A percentile compares a stretch with the other conserved stretches of the same genome.
These are phyloP conservation scores for Congeria kusceri DNA, from an alignment of 2,888 invertebrate genomes.

Conservation along the genomic window DNA sequence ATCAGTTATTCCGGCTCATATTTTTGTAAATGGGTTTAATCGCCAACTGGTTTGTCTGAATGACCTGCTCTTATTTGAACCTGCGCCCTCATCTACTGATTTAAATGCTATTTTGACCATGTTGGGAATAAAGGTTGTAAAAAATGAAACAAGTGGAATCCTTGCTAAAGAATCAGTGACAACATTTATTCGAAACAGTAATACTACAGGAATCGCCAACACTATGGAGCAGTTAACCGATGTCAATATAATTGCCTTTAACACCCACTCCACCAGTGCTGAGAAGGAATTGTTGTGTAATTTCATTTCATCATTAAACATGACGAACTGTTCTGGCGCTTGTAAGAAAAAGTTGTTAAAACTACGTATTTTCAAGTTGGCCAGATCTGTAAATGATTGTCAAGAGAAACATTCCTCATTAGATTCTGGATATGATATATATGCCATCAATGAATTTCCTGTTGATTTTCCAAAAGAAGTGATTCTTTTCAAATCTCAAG, in stretches of 20 bases:
- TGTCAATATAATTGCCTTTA: no score
- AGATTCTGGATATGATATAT: constrained; percentile 3
- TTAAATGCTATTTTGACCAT: no score
- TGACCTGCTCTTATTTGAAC: background rate
- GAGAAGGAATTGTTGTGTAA: background rate
- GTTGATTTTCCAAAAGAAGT: constrained; percentile 15
- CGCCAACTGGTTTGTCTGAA: background rate
- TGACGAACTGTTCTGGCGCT: background rate
- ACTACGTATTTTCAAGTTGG: background rate
- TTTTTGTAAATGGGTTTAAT: background rate
- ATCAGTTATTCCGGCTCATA: background rate
- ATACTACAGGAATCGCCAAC: no score
- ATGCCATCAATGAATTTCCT: constrained; percentile 8
- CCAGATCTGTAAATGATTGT: background rate
- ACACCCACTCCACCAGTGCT: background rate
- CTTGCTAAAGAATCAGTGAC: no score
- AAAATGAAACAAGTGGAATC: no score
- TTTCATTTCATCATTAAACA: background rate
- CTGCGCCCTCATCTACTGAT: background rate
- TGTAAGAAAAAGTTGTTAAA: background rate
- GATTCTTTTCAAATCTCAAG: constrained; percentile 2
- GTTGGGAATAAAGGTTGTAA: no score
- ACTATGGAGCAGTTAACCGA: no score
- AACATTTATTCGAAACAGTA: no score
- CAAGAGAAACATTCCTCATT: background rate